Percentiles rank a stretch among this genome's conserved stretches.
phyloP scores from a whole-genome alignment of 2,888 invertebrate species.

The Corbicula japonica region DNA sequence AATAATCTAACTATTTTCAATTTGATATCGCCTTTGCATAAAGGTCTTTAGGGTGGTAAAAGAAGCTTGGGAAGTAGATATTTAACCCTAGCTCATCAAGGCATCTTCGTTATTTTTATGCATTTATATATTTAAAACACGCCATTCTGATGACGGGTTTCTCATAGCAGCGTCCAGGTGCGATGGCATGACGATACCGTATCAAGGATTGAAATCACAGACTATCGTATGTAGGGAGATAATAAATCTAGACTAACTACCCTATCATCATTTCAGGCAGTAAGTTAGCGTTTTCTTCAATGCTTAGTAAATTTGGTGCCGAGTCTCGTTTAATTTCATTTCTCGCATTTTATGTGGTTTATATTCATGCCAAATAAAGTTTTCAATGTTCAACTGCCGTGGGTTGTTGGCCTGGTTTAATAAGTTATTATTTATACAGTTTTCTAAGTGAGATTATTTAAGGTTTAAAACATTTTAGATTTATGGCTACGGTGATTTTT shows the following conservation, averaged over 20 bases:
- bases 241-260: conserved; percentile 50
- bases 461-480: no score
- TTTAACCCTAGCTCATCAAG: conserved; percentile 43
- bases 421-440: no score
- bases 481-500: no score
- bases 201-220: conserved; percentile 45
- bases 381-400: no score
- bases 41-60: conserved; percentile 55
- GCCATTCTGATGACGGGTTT: conserved; percentile 39
- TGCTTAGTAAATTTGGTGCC: no score
- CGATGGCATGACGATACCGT: conserved; percentile 37
- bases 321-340: no score
- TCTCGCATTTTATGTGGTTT: no score
- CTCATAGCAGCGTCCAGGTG: conserved; percentile 49
- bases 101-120: conserved; percentile 46
- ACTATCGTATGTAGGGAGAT: conserved; percentile 40
- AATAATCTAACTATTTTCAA: conserved; percentile 26
- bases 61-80: conserved; percentile 56
- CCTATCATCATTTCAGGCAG: conserved; percentile 10
- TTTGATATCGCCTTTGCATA: conserved; percentile 38
- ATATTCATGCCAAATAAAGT: no score
- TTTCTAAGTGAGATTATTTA: no score
- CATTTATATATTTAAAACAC: conserved; percentile 45
- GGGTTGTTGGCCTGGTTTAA: no score
- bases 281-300: no score